Percentiles rank a stretch among this genome's conserved stretches.
Evolutionary conservation across 2,113 vertebrate genomes (phyloP).

Genomic region (Sinocyclocheilus maitianheensis): DNA sequence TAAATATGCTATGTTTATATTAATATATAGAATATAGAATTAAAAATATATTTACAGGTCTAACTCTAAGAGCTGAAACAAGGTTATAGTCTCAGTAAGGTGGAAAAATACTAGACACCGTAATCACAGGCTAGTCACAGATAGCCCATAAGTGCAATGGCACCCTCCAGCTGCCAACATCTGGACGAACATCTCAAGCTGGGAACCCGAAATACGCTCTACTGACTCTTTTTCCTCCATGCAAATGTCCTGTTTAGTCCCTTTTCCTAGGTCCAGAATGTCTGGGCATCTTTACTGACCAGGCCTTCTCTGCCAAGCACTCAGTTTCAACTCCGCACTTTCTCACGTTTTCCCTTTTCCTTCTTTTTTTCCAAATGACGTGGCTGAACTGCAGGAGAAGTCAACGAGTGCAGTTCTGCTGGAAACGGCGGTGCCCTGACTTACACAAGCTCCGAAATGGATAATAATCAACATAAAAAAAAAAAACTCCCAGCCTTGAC

Average conservation of each 20-base stretch:
- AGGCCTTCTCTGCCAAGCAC: conserved; percentile 37
- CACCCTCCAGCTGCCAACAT: conserved; percentile 54
- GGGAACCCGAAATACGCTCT: conserved; percentile 3
- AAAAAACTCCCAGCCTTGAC: not conserved
- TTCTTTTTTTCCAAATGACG: conserved; percentile 57
- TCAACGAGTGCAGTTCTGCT: conserved; percentile 54
- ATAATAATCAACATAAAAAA: not conserved
- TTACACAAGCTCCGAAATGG: not conserved
- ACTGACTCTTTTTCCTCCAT: not conserved
- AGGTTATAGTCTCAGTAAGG: conserved; percentile 29
- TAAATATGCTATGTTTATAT: not conserved
- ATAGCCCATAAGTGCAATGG: conserved; percentile 37
- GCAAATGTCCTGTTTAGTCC: conserved; percentile 31
- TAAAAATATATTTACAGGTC: not conserved
- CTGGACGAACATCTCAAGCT: conserved; percentile 57
- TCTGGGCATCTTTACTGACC: conserved; percentile 49
- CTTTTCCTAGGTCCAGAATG: conserved; percentile 12
- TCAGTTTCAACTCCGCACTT: conserved; percentile 66
- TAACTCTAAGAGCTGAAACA: conserved; percentile 20
- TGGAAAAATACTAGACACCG: conserved; percentile 40
- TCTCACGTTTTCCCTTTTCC: conserved; percentile 46
- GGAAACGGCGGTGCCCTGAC: not conserved
- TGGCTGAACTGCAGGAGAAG: conserved; percentile 56
- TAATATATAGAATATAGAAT: not conserved
- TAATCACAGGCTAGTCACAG: not conserved